These are phyloP conservation scores for Silurus glanis DNA, from an alignment of 2,113 vertebrate genomes.

Conservation along the genomic window DNA sequence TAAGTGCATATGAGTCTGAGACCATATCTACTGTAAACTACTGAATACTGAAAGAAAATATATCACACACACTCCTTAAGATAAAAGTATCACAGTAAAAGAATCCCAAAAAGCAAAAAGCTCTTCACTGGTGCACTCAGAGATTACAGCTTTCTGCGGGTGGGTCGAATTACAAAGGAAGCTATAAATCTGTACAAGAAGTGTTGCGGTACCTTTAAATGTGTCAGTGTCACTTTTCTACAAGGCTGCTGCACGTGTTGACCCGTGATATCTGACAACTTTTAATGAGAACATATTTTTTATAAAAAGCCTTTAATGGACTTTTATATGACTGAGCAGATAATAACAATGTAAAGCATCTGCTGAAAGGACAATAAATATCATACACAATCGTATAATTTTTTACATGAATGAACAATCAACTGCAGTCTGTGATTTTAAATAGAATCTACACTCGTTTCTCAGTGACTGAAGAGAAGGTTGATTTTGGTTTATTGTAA, in stretches of 20 bases:
- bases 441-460: not conserved
- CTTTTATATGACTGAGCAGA: not conserved
- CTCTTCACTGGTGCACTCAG: not conserved
- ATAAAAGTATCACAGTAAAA: not conserved
- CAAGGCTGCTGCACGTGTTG: not conserved
- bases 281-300: not conserved
- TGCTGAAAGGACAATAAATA: not conserved
- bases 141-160: not conserved
- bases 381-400: not conserved
- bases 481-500: too few species aligned
- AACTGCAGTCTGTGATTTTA: not conserved
- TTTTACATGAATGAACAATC: not conserved
- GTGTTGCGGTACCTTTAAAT: not conserved
- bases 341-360: not conserved
- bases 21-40: not conserved
- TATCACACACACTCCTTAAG: not conserved
- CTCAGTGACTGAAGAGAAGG: too few species aligned
- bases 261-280: not conserved
- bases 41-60: not conserved
- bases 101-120: not conserved
- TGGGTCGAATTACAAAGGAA: slow-evolving; percentile 9
- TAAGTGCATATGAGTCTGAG: not conserved
- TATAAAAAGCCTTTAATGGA: not conserved
- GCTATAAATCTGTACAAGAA: not conserved
- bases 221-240: not conserved